Percentiles rank a stretch among this genome's conserved stretches.
Conservation (phyloP, 2,888 invertebrate species). For the Epistrophe grossulariae region DNA sequence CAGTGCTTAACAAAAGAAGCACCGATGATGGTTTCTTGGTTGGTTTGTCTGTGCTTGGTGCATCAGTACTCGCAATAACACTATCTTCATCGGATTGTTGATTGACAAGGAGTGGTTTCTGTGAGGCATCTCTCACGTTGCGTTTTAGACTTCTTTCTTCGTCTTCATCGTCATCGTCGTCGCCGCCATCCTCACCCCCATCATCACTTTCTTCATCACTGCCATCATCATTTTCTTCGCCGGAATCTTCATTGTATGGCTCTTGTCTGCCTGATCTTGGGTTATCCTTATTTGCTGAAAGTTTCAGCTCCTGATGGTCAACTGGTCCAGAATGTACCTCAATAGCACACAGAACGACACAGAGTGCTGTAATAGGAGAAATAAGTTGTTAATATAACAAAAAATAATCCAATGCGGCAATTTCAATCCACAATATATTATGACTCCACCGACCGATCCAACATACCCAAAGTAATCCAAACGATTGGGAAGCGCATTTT, state of each 20-base stretch:
- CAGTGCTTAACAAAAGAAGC: constrained; percentile 81
- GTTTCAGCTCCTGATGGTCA: constrained; percentile 22
- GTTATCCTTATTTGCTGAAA: background rate
- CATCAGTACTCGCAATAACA: constrained; percentile 30
- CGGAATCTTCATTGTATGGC: constrained; percentile 19
- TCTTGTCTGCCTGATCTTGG: constrained; percentile 6
- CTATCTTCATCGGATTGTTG: constrained; percentile 51
- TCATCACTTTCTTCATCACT: constrained; percentile 29
- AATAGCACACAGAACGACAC: constrained; percentile 49
- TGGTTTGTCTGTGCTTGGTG: constrained; percentile 51
- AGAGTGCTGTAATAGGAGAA: constrained; percentile 55
- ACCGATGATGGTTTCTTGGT: constrained; percentile 80
- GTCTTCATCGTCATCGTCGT: constrained; percentile 20
- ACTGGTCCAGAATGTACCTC: constrained; percentile 53
- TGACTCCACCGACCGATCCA: constrained; percentile 1
- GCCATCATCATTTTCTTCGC: constrained; percentile 33
- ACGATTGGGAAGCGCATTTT: constrained; percentile 74
- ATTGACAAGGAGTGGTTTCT: constrained; percentile 36
- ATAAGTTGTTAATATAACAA: constrained; percentile 13
- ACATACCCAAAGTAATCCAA: constrained; percentile 73
- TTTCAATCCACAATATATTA: background rate
- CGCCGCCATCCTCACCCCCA: constrained; percentile 27
- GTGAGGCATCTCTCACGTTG: constrained; percentile 28
- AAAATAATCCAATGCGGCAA: constrained; percentile 20
- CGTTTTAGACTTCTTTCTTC: constrained; percentile 36